Percentiles rank a stretch among this genome's conserved stretches.
These are phyloP conservation scores for Gerris buenoi DNA, from an alignment of 1,140 invertebrate species.

Conservation along the genomic window DNA sequence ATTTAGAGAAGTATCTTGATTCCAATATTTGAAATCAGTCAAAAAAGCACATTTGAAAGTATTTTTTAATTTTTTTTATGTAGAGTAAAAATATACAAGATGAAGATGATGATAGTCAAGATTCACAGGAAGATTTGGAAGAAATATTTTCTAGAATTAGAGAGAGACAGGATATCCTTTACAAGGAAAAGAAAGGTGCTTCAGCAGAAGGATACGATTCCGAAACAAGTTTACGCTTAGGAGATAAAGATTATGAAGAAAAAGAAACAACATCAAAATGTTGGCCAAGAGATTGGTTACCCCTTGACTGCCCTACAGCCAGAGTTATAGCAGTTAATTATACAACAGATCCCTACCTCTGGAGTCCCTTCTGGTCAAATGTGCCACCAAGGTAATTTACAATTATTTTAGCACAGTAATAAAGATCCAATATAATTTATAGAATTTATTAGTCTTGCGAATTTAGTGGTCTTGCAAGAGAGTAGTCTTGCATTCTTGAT, in stretches of 20 bases:
- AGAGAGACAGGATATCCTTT: not conserved
- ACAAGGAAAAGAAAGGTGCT: not conserved
- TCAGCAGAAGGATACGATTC: not conserved
- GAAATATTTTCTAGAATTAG: not conserved
- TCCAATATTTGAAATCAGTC: too few relatives aligned
- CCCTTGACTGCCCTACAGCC: slow-evolving; percentile 44
- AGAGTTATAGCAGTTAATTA: slow-evolving; percentile 53
- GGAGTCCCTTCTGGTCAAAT: slow-evolving; percentile 49
- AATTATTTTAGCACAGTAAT: too few relatives aligned
- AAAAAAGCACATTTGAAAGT: too few relatives aligned
- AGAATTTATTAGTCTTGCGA: too few relatives aligned
- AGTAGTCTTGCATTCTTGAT: too few relatives aligned
- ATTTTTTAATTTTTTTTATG: too few relatives aligned
- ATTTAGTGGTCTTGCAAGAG: too few relatives aligned
- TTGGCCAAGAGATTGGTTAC: slow-evolving; percentile 54
- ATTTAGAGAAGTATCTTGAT: too few relatives aligned
- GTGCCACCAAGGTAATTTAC: slow-evolving; percentile 41
- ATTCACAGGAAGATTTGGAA: not conserved
- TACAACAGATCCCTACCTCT: slow-evolving; percentile 48
- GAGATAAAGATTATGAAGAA: not conserved
- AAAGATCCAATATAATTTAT: too few relatives aligned
- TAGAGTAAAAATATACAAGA: too few relatives aligned
- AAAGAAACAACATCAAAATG: slow-evolving; percentile 35
- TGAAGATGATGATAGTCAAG: not conserved
- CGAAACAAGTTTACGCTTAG: not conserved